Evolutionary conservation across 2,113 vertebrate species (phyloP).

Genomic region (Hippolais icterina): DNA sequence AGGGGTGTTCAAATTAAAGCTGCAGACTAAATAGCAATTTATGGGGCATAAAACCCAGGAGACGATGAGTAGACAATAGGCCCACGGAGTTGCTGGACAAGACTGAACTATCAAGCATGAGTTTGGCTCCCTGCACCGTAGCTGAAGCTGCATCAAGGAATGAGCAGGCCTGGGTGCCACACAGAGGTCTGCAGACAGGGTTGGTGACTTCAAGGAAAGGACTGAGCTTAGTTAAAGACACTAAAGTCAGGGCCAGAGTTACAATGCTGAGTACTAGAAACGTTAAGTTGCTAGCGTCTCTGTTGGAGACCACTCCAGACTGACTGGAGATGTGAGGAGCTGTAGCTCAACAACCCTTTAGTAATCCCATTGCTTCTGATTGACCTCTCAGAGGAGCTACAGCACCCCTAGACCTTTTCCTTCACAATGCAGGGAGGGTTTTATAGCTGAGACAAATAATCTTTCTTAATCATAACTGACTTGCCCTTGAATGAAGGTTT

Average conservation of each 20-base stretch:
- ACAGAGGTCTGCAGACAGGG: not conserved
- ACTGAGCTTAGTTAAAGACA: not conserved
- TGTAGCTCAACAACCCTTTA: not conserved
- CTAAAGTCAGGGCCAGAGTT: not conserved
- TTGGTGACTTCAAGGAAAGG: not conserved
- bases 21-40: not conserved
- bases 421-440: not conserved
- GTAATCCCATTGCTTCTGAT: rapidly evolving
- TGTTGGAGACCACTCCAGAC: not conserved
- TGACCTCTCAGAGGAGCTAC: not conserved
- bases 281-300: not conserved
- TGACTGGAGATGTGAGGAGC: not conserved
- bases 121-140: rapidly evolving
- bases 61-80: not conserved
- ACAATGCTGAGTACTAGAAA: not conserved
- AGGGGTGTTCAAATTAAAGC: not conserved
- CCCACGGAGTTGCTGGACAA: not conserved
- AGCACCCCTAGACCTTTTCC: not conserved
- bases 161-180: not conserved
- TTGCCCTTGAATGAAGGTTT: not conserved
- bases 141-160: not conserved
- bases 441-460: not conserved
- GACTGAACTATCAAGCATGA: not conserved
- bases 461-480: not conserved
- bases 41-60: not conserved